Conservation (phyloP, 2,888 invertebrate species). For the Eupeodes luniger region DNA sequence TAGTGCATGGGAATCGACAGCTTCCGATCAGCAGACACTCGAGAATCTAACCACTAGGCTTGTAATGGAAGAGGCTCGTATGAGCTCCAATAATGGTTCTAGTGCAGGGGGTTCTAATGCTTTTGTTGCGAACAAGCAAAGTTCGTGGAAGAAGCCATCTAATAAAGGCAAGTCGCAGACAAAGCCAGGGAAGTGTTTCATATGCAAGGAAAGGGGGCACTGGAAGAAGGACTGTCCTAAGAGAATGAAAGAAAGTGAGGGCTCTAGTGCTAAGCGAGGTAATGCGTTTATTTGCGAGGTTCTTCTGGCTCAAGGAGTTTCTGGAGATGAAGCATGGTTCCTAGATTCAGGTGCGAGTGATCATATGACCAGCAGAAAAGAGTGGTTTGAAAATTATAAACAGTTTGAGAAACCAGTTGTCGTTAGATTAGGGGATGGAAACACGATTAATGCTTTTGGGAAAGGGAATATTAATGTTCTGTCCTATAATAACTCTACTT, state of each 20-base stretch:
- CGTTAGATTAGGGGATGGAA: too few relatives aligned
- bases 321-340: constrained; percentile 2
- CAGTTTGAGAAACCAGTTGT: too few relatives aligned
- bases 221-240: constrained; percentile 7
- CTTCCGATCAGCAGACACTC: constrained; percentile 76
- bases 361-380: constrained; percentile 16
- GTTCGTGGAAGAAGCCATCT: background rate
- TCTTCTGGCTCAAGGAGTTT: background rate
- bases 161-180: background rate
- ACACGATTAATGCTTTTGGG: too few relatives aligned
- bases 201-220: constrained; percentile 1
- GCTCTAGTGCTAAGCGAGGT: background rate
- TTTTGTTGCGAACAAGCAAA: constrained; percentile 21
- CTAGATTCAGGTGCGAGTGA: constrained; percentile 11
- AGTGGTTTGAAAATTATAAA: too few relatives aligned
- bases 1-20: constrained; percentile 75
- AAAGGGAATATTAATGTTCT: too few relatives aligned
- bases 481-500: background rate
- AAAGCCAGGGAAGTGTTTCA: background rate
- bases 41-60: constrained; percentile 63
- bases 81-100: constrained; percentile 5
- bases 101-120: background rate
- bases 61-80: constrained; percentile 32
- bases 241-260: background rate
- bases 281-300: constrained; percentile 16